Conservation (phyloP, 2,888 invertebrate species). For the Agriopis leucophaearia region DNA sequence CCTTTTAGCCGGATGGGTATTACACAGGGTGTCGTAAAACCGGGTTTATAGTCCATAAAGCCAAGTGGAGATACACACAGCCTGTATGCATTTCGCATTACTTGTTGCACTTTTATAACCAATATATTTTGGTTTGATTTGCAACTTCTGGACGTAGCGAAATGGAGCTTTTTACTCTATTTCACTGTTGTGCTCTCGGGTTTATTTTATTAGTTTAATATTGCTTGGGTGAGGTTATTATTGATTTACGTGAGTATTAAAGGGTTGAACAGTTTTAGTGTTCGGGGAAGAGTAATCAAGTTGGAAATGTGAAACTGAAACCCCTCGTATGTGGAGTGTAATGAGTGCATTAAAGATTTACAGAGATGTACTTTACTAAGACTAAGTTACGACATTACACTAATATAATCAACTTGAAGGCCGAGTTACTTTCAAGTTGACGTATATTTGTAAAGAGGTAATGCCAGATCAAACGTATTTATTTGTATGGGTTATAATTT, state of each 20-base stretch:
- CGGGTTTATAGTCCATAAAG: constrained; percentile 80
- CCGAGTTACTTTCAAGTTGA: too few species aligned
- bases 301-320: neutral
- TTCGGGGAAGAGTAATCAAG: constrained; percentile 31
- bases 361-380: too few species aligned
- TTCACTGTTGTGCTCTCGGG: constrained; percentile 35
- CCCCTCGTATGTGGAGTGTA: neutral
- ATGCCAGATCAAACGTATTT: too few species aligned
- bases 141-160: constrained; percentile 76
- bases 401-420: too few species aligned
- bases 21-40: constrained; percentile 80
- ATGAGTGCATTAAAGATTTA: neutral
- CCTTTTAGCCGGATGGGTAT: constrained; percentile 85
- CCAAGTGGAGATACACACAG: constrained; percentile 81
- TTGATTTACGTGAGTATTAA: constrained; percentile 41
- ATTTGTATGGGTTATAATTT: too few species aligned
- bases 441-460: too few species aligned
- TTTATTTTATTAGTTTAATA: constrained; percentile 38
- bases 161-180: constrained; percentile 65
- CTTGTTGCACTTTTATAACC: constrained; percentile 86
- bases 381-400: too few species aligned
- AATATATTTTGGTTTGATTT: constrained; percentile 85
- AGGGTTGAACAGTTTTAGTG: constrained; percentile 28
- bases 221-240: constrained; percentile 27
- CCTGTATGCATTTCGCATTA: constrained; percentile 76